Evolutionary conservation across 2,113 vertebrate genomes (phyloP).

Genomic region (Lucifuga dentata): DNA sequence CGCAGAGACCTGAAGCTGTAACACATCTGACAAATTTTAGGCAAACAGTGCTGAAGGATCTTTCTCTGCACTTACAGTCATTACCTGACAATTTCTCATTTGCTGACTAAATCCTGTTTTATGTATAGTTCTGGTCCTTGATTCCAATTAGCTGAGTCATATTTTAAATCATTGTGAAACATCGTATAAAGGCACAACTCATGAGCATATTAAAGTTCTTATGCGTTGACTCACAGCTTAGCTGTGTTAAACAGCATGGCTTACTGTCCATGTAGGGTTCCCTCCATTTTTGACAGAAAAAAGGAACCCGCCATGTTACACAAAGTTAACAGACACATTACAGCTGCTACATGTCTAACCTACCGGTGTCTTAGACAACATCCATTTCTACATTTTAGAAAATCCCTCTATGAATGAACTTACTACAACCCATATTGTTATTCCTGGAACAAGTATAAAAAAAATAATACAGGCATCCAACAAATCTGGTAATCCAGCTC

Average conservation of each 20-base stretch:
- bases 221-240: constrained; percentile 26
- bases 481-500: neutral
- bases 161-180: no score
- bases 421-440: constrained; percentile 15
- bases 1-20: constrained; percentile 12
- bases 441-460: neutral
- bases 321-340: constrained; percentile 14
- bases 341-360: neutral
- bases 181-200: no score
- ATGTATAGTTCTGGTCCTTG: no score
- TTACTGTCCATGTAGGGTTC: neutral
- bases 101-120: no score
- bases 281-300: neutral
- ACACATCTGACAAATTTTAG: neutral
- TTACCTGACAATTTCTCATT: no score
- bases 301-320: constrained; percentile 5
- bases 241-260: neutral
- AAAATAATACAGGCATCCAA: neutral
- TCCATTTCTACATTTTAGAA: constrained; percentile 18
- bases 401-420: constrained; percentile 9
- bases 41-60: neutral
- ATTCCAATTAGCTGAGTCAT: no score
- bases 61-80: no score
- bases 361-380: constrained; percentile 10
- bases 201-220: neutral